Base-by-base conservation (phyloP, 2,113 vertebrate genomes). In the Tyrannus savana region DNA sequence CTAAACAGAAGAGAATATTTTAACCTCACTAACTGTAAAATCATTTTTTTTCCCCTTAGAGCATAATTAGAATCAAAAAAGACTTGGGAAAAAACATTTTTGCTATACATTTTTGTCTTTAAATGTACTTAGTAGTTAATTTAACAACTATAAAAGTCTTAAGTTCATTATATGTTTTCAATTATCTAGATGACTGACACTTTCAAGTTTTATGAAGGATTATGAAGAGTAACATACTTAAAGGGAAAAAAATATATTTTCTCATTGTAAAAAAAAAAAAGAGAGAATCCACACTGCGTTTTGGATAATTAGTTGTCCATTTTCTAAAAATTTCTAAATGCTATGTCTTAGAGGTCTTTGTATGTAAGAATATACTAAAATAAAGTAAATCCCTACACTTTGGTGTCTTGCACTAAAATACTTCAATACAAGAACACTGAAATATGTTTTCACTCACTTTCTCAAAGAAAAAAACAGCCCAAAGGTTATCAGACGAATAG, bases 171-270 rank as follows among this genome's bases (percentile, higher is more conserved):
- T 86, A 94, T 97, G 97, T 95, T 98, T 97, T 92, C 89, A 97
- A 98, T 98, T 97, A 98, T 88, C 95, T 94, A 94, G 96, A 95
- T 97, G 97, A 98, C 86, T 96, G 98, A 98, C 97, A 97, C 77
- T 97, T 97, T 96, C 77, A 97, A 95, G 95, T 97, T 98, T 98
- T 98, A 98, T 80, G 84, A 81, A 88, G 97, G 96, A 97, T 97
- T 97, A 95, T 96, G 95, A 98, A 95, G 90, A 98, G 83, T 82
- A 91, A 59, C 66, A 71, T 60, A 96, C 91, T 95, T 97, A 86
- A 90, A 95, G 56, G 94, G 83, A 94, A 81, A 93, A 90, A 96
- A 97, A 92, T 97, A 93, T 62, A 95, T 96, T 97, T 98, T 97
- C 83, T 85, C 85, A 90, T 50, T 93, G 74, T 89, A 84, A 84